phyloP scores from a whole-genome alignment of 2,113 vertebrate species.

The Stegostoma tigrinum region DNA sequence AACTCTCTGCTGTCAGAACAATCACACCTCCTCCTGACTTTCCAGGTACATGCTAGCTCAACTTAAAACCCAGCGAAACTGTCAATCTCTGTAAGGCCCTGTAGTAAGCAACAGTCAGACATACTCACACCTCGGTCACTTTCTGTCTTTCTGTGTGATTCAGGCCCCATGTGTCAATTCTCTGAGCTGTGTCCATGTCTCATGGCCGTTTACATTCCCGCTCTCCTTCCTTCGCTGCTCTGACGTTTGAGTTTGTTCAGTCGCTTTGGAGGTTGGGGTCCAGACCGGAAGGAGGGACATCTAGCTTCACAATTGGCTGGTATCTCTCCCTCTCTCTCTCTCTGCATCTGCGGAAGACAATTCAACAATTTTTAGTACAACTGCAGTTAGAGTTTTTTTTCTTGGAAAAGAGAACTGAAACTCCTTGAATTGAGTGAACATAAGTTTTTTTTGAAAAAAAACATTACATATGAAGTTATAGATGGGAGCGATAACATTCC shows the following conservation, averaged over 20 bases:
- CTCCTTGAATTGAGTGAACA: neutral
- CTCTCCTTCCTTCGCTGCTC: neutral
- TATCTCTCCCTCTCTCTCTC: neutral
- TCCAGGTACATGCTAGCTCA: neutral
- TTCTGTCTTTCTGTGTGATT: neutral
- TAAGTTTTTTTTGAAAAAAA: neutral
- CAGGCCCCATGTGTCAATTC: neutral
- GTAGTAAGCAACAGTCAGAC: neutral
- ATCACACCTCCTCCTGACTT: neutral
- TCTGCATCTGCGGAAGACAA: slow-evolving; percentile 22
- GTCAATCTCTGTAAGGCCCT: neutral
- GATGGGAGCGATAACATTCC: neutral
- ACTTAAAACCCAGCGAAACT: neutral
- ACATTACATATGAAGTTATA: neutral
- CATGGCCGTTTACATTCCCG: neutral
- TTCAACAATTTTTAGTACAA: slow-evolving; percentile 9
- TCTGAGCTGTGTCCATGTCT: neutral
- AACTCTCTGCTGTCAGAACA: neutral
- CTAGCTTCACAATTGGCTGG: neutral
- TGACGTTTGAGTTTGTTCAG: neutral
- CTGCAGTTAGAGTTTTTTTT: slow-evolving; percentile 21
- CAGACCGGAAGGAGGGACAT: neutral
- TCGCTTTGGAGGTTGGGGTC: neutral
- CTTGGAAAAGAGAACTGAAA: slow-evolving; percentile 34
- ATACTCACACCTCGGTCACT: neutral